A percentile compares a stretch with the other conserved stretches of the same genome.
Conservation (phyloP, 2,113 vertebrate genomes). For the Phoxinus phoxinus region DNA sequence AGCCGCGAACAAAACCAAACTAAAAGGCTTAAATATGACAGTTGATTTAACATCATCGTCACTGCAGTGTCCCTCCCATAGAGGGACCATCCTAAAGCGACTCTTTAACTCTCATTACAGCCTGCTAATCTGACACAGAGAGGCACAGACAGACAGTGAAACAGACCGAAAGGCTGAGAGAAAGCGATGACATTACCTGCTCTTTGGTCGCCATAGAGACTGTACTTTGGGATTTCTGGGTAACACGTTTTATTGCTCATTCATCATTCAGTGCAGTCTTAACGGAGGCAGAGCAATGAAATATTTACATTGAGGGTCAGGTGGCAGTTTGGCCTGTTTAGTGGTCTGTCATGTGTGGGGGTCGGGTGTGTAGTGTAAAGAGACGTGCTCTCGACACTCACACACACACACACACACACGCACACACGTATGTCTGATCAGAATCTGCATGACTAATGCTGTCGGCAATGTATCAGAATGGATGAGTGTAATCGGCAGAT, state of each 20-base stretch:
- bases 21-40: slow-evolving; percentile 62
- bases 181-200: slow-evolving; percentile 26
- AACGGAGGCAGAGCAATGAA: slow-evolving; percentile 27
- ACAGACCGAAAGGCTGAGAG: neutral
- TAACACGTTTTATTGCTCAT: slow-evolving; percentile 40
- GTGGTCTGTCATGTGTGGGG: neutral
- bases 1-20: slow-evolving; percentile 56
- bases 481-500: neutral
- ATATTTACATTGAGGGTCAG: slow-evolving; percentile 42
- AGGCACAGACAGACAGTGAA: neutral
- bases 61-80: slow-evolving; percentile 53
- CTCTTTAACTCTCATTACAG: slow-evolving; percentile 31
- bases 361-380: neutral
- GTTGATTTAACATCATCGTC: slow-evolving; percentile 79
- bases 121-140: slow-evolving; percentile 9
- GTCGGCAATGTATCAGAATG: no score
- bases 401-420: neutral
- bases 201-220: slow-evolving; percentile 37
- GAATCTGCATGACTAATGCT: no score
- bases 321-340: slow-evolving; percentile 27
- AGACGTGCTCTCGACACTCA: neutral
- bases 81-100: slow-evolving; percentile 65
- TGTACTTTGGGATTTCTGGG: slow-evolving; percentile 20
- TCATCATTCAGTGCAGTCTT: slow-evolving; percentile 33
- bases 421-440: no score